These are phyloP conservation scores for Perizoma affinitatum DNA, from an alignment of 2,888 invertebrate genomes.

Conservation along the genomic window DNA sequence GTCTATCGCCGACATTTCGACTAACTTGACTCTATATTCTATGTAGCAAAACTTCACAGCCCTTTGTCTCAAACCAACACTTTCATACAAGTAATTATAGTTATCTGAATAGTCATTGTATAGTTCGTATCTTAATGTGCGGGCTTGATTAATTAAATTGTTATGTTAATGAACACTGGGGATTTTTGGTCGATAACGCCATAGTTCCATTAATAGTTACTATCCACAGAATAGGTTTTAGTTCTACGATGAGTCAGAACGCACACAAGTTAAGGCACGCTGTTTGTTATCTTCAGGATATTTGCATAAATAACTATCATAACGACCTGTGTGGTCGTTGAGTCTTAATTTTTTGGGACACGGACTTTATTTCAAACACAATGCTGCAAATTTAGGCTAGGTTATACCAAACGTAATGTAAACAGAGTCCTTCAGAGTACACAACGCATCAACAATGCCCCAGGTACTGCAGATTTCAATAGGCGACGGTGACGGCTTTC, in stretches of 20 bases:
- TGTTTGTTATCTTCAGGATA: constrained; percentile 18
- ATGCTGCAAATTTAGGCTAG: too few species aligned
- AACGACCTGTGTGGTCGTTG: not conserved
- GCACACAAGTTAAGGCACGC: constrained; percentile 7
- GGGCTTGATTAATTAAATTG: constrained; percentile 76
- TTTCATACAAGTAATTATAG: constrained; percentile 27
- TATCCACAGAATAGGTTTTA: constrained; percentile 7
- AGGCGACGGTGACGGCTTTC: too few species aligned
- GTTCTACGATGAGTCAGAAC: constrained; percentile 12
- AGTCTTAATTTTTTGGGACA: not conserved
- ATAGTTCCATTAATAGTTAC: constrained; percentile 11
- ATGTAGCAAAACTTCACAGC: constrained; percentile 17
- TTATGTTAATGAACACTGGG: constrained; percentile 68
- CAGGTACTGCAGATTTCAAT: too few species aligned
- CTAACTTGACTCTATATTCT: too few species aligned
- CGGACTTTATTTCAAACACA: too few species aligned
- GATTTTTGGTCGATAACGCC: constrained; percentile 65
- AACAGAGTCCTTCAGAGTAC: too few species aligned
- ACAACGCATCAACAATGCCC: too few species aligned
- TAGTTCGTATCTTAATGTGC: constrained; percentile 50
- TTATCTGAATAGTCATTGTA: constrained; percentile 45
- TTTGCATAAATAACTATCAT: constrained; percentile 19
- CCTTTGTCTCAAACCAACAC: constrained; percentile 26
- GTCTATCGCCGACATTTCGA: too few species aligned
- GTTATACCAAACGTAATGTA: too few species aligned